Base-by-base conservation (phyloP, 2,113 vertebrate genomes). In the Henicopernis longicauda region DNA sequence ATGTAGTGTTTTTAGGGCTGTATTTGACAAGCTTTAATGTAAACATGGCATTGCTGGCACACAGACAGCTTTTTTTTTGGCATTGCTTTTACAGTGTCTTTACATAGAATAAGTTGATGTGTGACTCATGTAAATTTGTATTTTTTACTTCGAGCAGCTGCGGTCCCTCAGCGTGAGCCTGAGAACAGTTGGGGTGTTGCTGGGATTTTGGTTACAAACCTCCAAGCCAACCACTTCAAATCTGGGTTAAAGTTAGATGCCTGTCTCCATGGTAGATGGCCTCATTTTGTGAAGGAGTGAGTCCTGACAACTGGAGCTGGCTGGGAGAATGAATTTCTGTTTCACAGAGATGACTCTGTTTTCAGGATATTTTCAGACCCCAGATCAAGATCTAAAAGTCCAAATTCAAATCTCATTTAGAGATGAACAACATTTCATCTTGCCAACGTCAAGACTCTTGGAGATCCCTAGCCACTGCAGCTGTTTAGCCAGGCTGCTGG, bases 1-100 rank as follows among this genome's bases (percentile, higher is more conserved):
- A 62, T 92, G 42, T 47, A 47, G 79, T 90, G 69, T 3, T 23
- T 95, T 95, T 93, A 86, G 59, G 76, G 42, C 76, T 96, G 13
- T 80, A 55, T 92, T 93, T 97, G 88, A 93, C 88, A 96, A 79
- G 85, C 71, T 95, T 95, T 54, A 70, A 82, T 62, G 86, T 93
- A 96, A 97, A 96, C 38, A 77, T 74, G 82, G 42, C 81, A 55
- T 73, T 90, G 82, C 82, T 96, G 92, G 90, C 88, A 92, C 71
- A 90, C 38, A 6, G 5, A 45, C 42, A 81, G 87, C 32, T 40
- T 42, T 72, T 86, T 58, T 74, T 77, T 85, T 96, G 83, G 89
- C 84, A 76, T 82, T 82, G 78, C 70, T 90, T 95, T 95, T 82
- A 59, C 69, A 61, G 31, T 89, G 47, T 76, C 86, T 94, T 90